phyloP scores from a whole-genome alignment of 2,888 invertebrate genomes.

The Arrhopalites spinosus region DNA sequence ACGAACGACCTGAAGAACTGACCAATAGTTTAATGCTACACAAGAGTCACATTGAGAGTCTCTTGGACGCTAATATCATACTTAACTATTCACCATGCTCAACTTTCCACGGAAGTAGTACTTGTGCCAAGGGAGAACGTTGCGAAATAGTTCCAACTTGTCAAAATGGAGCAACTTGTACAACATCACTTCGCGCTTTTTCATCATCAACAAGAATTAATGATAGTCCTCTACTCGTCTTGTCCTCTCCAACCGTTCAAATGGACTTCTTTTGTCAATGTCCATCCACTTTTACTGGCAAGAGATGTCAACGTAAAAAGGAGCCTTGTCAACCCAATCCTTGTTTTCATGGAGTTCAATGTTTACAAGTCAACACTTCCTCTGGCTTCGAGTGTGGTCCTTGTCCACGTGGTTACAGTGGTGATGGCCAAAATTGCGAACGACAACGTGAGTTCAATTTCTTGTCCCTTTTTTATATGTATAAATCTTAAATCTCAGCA shows the following conservation, averaged over 20 bases:
- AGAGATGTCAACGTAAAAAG: slow-evolving; percentile 77
- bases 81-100: slow-evolving; percentile 80
- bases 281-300: slow-evolving; percentile 80
- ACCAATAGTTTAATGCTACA: slow-evolving; percentile 70
- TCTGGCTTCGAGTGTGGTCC: slow-evolving; percentile 78
- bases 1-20: slow-evolving; percentile 70
- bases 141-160: too few species aligned
- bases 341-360: slow-evolving; percentile 76
- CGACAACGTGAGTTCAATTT: too few species aligned
- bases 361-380: slow-evolving; percentile 75
- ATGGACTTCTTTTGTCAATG: slow-evolving; percentile 82
- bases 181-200: slow-evolving; percentile 71
- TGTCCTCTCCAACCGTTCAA: slow-evolving; percentile 79
- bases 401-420: slow-evolving; percentile 66
- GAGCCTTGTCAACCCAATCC: slow-evolving; percentile 91
- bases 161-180: slow-evolving; percentile 74
- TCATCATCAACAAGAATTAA: slow-evolving; percentile 69
- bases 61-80: slow-evolving; percentile 68
- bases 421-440: too few species aligned
- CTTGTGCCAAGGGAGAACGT: background rate
- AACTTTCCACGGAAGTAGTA: slow-evolving; percentile 66
- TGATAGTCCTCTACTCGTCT: slow-evolving; percentile 78
- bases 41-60: slow-evolving; percentile 67
- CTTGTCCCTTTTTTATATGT: too few species aligned
- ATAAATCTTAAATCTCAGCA: too few species aligned